A percentile compares a stretch with the other conserved stretches of the same genome.
phyloP scores from a whole-genome alignment of 2,797 vertebrate species.

The Gambelia wislizenii region DNA sequence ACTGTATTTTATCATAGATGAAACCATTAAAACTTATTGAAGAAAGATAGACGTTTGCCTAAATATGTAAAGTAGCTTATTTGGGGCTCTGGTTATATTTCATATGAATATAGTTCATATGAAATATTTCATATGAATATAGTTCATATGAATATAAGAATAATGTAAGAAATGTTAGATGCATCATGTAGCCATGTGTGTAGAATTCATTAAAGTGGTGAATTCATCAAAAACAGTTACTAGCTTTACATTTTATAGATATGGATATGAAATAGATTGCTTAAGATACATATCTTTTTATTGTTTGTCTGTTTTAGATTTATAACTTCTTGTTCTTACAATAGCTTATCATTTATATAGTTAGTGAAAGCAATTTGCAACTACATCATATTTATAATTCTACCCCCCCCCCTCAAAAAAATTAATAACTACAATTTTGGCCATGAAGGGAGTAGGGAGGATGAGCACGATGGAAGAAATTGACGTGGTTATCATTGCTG shows the following conservation, averaged over 20 bases:
- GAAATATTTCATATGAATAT: no score
- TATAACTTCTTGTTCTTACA: conserved; percentile 50
- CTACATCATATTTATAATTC: conserved; percentile 53
- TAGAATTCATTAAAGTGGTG: conserved; percentile 46
- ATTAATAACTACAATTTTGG: no score
- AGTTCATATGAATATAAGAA: conserved; percentile 14
- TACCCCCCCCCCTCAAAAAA: no score
- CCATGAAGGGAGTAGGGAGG: no score
- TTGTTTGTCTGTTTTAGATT: conserved; percentile 63
- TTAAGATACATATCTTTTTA: conserved; percentile 57
- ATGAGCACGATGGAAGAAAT: no score
- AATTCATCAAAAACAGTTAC: conserved; percentile 66
- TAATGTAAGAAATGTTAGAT: conserved; percentile 23
- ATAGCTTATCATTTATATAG: conserved; percentile 59
- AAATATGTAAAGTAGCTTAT: rapidly evolving
- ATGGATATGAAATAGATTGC: conserved; percentile 56
- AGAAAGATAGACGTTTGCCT: background rate
- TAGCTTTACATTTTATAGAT: conserved; percentile 69
- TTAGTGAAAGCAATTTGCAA: conserved; percentile 39
- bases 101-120: background rate
- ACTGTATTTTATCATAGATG: background rate
- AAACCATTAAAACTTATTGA: background rate
- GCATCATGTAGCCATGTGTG: conserved; percentile 41
- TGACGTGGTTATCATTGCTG: no score
- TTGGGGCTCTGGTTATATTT: conserved; percentile 38